These are phyloP conservation scores for Magallana nippona DNA, from an alignment of 2,888 invertebrate species.

Conservation along the genomic window DNA sequence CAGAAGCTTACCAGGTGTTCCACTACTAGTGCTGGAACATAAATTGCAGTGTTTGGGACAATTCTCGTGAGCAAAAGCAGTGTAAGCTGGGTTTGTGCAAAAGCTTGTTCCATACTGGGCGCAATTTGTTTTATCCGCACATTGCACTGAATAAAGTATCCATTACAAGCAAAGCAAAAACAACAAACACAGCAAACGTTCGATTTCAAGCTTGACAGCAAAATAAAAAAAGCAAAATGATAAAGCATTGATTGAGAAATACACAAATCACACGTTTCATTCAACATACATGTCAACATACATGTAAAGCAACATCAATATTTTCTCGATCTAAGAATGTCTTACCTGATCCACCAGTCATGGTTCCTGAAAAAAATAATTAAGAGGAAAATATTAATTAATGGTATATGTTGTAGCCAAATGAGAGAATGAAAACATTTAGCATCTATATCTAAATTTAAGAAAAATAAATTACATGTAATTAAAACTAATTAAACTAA, in stretches of 20 bases:
- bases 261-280: not conserved
- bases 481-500: too few relatives aligned
- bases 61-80: constrained; percentile 63
- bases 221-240: not conserved
- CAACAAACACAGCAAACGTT: not conserved
- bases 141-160: not conserved
- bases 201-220: not conserved
- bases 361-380: not conserved
- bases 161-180: constrained; percentile 1
- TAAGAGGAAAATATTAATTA: too few relatives aligned
- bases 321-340: too few relatives aligned
- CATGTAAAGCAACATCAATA: too few relatives aligned
- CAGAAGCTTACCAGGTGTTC: not conserved
- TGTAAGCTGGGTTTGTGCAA: constrained; percentile 56
- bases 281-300: too few relatives aligned
- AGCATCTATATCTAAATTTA: too few relatives aligned
- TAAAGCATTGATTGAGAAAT: not conserved
- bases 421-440: too few relatives aligned
- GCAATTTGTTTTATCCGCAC: constrained; percentile 55
- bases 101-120: constrained; percentile 55
- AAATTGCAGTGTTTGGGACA: constrained; percentile 53
- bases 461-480: too few relatives aligned
- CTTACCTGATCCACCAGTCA: too few relatives aligned
- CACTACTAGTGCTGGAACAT: constrained; percentile 38
- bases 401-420: too few relatives aligned